Conservation (phyloP, 1,140 invertebrate species). For the Akabosia matsudoensis region DNA sequence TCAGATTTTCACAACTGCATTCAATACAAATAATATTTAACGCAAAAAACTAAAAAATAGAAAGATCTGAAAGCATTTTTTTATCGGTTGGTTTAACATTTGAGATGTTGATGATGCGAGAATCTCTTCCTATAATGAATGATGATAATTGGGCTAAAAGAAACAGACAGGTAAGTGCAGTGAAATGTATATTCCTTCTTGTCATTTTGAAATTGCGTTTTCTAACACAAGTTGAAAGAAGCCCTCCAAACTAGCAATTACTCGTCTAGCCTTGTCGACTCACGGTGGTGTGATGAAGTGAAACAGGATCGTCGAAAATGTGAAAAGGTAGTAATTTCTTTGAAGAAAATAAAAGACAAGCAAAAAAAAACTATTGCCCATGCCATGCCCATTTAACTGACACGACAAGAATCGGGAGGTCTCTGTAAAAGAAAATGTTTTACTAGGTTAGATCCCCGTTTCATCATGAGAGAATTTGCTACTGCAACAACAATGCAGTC, state of each 20-base stretch:
- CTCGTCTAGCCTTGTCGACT: slow-evolving; percentile 18
- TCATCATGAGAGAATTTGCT: too few relatives aligned
- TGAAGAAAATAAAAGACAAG: background rate
- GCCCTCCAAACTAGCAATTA: slow-evolving; percentile 19
- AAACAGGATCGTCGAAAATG: slow-evolving; percentile 7
- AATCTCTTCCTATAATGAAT: too few relatives aligned
- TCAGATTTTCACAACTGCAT: too few relatives aligned
- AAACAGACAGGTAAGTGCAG: background rate
- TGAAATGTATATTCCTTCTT: background rate
- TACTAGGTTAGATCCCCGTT: background rate
- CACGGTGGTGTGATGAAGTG: background rate
- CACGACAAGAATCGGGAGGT: slow-evolving; percentile 22
- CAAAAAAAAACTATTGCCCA: slow-evolving; percentile 6
- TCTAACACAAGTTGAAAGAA: background rate
- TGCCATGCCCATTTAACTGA: slow-evolving; percentile 23
- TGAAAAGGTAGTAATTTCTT: slow-evolving; percentile 17
- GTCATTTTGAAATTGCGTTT: background rate
- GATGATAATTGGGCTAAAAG: background rate
- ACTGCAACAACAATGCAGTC: background rate
- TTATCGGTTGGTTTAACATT: too few relatives aligned
- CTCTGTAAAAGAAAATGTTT: too few relatives aligned
- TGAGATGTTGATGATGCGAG: background rate
- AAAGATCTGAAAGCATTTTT: too few relatives aligned
- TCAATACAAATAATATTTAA: too few relatives aligned
- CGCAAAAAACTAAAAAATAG: too few relatives aligned